phyloP scores from a whole-genome alignment of 2,888 invertebrate species.

The Xestobium rufovillosum region DNA sequence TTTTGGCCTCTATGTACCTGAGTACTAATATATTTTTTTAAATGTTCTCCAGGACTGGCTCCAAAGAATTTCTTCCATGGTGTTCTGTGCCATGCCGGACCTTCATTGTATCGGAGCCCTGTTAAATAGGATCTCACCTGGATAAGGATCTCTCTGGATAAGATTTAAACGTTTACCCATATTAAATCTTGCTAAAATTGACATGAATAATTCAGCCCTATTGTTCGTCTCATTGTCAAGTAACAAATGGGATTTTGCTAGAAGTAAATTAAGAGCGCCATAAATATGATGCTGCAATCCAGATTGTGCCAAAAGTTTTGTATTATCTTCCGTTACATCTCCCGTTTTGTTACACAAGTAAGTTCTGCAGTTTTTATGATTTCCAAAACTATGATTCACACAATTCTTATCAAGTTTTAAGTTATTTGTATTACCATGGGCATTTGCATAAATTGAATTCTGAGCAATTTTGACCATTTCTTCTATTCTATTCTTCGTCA shows the following conservation, averaged over 20 bases:
- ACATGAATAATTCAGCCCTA: slow-evolving; percentile 12
- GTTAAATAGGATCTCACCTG: slow-evolving; percentile 4
- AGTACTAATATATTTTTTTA: slow-evolving; percentile 2
- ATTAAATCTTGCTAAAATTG: slow-evolving; percentile 7
- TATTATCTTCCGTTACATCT: no score
- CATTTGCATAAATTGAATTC: no score
- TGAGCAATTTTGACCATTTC: no score
- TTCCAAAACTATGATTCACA: slow-evolving; percentile 7
- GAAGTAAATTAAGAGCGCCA: not conserved
- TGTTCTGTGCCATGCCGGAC: slow-evolving; percentile 3
- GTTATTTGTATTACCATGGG: slow-evolving; percentile 3
- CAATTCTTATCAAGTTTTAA: slow-evolving; percentile 8
- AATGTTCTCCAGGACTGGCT: not conserved
- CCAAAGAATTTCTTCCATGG: not conserved
- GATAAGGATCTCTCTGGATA: slow-evolving; percentile 8
- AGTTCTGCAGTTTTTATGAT: not conserved
- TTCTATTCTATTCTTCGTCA: no score
- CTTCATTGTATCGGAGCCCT: slow-evolving; percentile 7
- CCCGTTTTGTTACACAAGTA: slow-evolving; percentile 2
- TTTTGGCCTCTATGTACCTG: not conserved
- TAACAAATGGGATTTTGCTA: slow-evolving; percentile 1
- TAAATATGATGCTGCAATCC: no score
- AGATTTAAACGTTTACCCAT: slow-evolving; percentile 10
- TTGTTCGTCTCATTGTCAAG: slow-evolving; percentile 13
- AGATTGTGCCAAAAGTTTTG: no score